Base-by-base conservation (phyloP, 2,888 invertebrate species). In the Thera britannica region DNA sequence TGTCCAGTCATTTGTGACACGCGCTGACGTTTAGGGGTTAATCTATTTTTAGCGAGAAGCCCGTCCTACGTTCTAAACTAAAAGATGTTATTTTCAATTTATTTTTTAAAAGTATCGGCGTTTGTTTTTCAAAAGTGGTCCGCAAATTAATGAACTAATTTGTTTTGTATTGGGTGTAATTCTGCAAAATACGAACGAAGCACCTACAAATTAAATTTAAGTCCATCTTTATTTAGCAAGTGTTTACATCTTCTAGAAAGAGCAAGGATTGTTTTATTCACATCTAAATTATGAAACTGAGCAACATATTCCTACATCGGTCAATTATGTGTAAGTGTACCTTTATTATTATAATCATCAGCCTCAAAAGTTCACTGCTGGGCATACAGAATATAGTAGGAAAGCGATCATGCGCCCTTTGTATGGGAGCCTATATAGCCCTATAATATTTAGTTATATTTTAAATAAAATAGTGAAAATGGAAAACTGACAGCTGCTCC, bases 1-100 rank as follows among this genome's bases (percentile, higher is more conserved):
- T 76, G 78, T 76, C 71, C 74, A 77, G 76, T 75, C 76, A 77
- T 73, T 79, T 77, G 75, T 75, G 77, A 75, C 83, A 81, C 81
- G 80, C 74, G 83, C 70, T 77, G 68, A 68, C 73, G 62, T 72
- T 78, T 62, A 63, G 75, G 76, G 79, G 80, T 81, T 77, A 73
- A 74, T 58, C 62, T 68, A 62, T 68, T 68, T 68, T 65, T 36
- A 68, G 65, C 35, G 36, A 38, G 49, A 23, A 48, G 11, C 23
- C 23, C 11, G 38, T 51, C 3, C 3, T 2, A 49, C 11, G 2
- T 49, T 6, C 6, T 9, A 55, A 9, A 36, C 9, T 9, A 46
- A 1, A 54, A 8, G 23, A 54, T 51, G 23, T 51, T 51, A 23
- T 23, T 8, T 7, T 49, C 51, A 51, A 2, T 8, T 3, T 9